phyloP scores from a whole-genome alignment of 1,140 invertebrate species.

The Elysia chlorotica region DNA sequence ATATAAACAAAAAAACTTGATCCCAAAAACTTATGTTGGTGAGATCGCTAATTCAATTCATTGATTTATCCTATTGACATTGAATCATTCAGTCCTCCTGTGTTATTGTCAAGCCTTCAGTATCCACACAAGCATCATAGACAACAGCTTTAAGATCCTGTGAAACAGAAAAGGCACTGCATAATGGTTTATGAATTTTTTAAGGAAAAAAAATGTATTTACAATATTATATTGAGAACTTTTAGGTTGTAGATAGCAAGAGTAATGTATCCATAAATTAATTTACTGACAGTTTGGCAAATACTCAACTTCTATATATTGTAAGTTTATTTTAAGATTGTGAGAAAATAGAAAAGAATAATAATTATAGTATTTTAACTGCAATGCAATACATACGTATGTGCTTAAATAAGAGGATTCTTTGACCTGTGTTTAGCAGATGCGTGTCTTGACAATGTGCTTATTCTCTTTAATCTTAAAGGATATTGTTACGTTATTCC shows the following conservation, averaged over 20 bases:
- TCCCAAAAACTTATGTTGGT: too few relatives aligned
- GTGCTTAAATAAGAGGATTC: too few relatives aligned
- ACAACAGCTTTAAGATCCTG: constrained; percentile 40
- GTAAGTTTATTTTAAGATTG: neutral
- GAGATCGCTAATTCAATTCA: too few relatives aligned
- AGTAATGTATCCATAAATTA: neutral
- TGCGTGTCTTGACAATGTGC: too few relatives aligned
- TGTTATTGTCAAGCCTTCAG: constrained; percentile 36
- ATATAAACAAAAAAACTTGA: neutral
- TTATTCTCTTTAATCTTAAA: too few relatives aligned
- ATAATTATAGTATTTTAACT: too few relatives aligned
- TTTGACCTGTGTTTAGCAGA: too few relatives aligned
- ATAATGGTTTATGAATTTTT: neutral
- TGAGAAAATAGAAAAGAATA: too few relatives aligned
- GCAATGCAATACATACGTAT: too few relatives aligned
- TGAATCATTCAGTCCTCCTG: constrained; percentile 26
- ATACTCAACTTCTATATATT: neutral
- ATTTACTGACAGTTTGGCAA: neutral
- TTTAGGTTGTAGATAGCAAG: neutral
- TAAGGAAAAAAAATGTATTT: neutral
- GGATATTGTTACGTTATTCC: too few relatives aligned
- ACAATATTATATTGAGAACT: neutral
- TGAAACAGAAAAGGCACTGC: neutral
- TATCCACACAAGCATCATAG: constrained; percentile 45
- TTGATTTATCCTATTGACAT: neutral